phyloP scores from a whole-genome alignment of 2,888 invertebrate genomes.

The Pristionchus entomophagus region DNA sequence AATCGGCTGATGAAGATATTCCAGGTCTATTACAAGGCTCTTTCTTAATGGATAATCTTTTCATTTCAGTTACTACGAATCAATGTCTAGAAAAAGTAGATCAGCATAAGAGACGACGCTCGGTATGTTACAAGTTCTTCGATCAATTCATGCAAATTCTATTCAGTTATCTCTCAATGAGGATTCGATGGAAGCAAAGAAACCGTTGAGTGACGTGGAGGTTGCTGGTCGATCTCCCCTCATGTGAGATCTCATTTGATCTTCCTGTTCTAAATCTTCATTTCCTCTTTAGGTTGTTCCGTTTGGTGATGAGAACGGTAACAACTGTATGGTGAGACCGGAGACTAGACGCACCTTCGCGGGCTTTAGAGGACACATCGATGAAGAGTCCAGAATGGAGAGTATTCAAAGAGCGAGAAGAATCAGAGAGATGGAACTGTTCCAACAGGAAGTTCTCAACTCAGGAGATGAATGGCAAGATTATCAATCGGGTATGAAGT shows the following conservation, averaged over 20 bases:
- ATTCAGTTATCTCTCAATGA: neutral
- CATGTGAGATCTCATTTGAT: neutral
- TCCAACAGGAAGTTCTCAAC: slow-evolving; percentile 25
- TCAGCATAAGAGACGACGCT: neutral
- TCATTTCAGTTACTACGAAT: neutral
- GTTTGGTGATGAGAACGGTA: slow-evolving; percentile 37
- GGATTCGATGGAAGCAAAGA: neutral
- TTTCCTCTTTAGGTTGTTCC: neutral
- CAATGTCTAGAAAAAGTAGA: neutral
- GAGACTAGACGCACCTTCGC: neutral
- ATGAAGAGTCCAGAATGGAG: neutral
- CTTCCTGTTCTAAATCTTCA: neutral
- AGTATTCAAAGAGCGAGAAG: slow-evolving; percentile 33
- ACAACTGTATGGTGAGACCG: neutral
- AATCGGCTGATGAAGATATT: neutral
- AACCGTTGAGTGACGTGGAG: neutral
- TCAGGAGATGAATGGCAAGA: neutral
- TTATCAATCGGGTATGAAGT: neutral
- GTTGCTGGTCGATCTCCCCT: neutral
- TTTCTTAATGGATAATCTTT: neutral
- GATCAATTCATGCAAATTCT: neutral
- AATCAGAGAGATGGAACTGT: neutral
- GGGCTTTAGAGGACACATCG: neutral
- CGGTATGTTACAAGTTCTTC: neutral
- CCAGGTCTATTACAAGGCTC: neutral